Conservation (phyloP, 37 sponge, comb jelly and placozoan genomes). For the Chondrilla cf. caribensis region DNA sequence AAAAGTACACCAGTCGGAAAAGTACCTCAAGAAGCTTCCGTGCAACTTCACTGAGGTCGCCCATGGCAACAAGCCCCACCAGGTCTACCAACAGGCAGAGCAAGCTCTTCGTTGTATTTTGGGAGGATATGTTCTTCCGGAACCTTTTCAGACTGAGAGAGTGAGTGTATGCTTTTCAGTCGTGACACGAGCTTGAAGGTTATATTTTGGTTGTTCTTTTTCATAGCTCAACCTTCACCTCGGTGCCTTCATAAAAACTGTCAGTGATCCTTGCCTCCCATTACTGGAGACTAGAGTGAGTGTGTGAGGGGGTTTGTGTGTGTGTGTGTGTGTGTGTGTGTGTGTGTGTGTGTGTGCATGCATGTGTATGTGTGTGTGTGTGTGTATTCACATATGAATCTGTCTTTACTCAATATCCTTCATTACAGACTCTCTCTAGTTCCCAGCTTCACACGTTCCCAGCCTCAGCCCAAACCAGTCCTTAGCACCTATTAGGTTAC, state of each 20-base stretch:
- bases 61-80: constrained; percentile 19
- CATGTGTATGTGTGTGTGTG: no score
- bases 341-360: no score
- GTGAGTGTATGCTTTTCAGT: neutral
- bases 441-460: no score
- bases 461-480: no score
- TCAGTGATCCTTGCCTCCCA: neutral
- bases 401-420: no score
- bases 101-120: constrained; percentile 24
- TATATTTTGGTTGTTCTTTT: no score
- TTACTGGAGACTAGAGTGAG: neutral
- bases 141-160: constrained; percentile 15
- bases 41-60: neutral
- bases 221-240: neutral
- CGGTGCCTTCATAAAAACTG: neutral
- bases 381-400: no score
- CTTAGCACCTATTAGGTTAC: no score
- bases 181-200: no score
- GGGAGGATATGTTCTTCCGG: constrained; percentile 39
- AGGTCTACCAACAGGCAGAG: constrained; percentile 25
- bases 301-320: no score
- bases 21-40: constrained; percentile 5
- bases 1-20: constrained; percentile 46
- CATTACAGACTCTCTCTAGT: no score
- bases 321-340: no score